phyloP scores from a whole-genome alignment of 2,113 vertebrate species.

The Lutjanus erythropterus region DNA sequence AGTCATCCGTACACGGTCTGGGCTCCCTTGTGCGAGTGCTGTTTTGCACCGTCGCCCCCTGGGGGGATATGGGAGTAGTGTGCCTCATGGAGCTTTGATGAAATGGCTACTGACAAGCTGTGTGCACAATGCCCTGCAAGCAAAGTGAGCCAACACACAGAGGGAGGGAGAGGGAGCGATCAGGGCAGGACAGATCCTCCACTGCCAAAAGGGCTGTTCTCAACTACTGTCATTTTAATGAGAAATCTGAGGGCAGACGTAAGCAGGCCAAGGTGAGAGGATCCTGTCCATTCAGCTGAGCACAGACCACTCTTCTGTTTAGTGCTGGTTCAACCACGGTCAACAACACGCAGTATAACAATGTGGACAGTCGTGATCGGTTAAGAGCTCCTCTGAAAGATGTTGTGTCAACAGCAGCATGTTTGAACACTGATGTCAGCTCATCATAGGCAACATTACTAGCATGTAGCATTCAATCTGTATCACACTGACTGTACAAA shows the following conservation, averaged over 20 bases:
- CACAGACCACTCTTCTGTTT: slow-evolving; percentile 31
- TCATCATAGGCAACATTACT: neutral
- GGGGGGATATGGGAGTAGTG: slow-evolving; percentile 54
- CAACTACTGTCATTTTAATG: slow-evolving; percentile 50
- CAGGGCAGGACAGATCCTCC: slow-evolving; percentile 42
- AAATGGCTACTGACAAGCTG: slow-evolving; percentile 74
- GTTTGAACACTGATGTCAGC: slow-evolving; percentile 17
- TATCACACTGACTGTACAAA: neutral
- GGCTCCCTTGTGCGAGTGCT: slow-evolving; percentile 40
- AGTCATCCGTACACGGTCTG: slow-evolving; percentile 45
- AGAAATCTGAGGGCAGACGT: slow-evolving; percentile 44
- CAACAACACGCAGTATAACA: slow-evolving; percentile 48
- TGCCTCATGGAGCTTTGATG: slow-evolving; percentile 62
- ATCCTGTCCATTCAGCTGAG: slow-evolving; percentile 43
- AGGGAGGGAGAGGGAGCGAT: slow-evolving; percentile 29
- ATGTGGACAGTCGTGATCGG: slow-evolving; percentile 46
- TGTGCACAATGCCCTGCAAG: slow-evolving; percentile 64
- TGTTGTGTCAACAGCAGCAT: slow-evolving; percentile 9
- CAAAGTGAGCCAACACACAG: slow-evolving; percentile 52
- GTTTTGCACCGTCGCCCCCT: slow-evolving; percentile 53
- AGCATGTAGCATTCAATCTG: neutral
- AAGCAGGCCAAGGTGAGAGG: slow-evolving; percentile 70
- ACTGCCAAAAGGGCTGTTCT: slow-evolving; percentile 56
- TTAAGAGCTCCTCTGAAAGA: slow-evolving; percentile 35
- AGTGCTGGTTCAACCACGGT: slow-evolving; percentile 44